Base-by-base conservation (phyloP, 2,797 vertebrate genomes). In the Gephyroberyx darwinii region DNA sequence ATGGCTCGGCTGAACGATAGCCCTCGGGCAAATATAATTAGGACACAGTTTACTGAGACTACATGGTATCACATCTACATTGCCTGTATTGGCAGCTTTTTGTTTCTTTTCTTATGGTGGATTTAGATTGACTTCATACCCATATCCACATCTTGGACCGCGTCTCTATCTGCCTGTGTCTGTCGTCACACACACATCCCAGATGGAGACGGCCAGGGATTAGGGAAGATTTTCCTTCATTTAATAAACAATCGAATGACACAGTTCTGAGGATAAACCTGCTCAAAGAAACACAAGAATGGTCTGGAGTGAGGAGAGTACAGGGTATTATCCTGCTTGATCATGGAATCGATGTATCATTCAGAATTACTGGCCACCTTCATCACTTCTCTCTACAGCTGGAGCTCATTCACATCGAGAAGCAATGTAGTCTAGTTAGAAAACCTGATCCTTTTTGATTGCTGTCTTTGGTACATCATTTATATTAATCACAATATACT, bases 161-260 rank as follows among this genome's bases (percentile, higher is more conserved):
- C 59, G 79, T 77, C 65, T 65, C 41, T 72, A 35, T 85, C 70
- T 72, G 53, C 72, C 52, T 80, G 61, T 71, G 71, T 86, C 75
- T 72, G 69, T 70, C 73, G 62, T 41, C 75, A 55, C 39, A 56
- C 70, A 48, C 66, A 73, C 58, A 22, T 72, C 81, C 87, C 92
- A 94, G 93, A 94, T 92, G 92, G 91, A 92, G 86, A 81, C 65
- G 54, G 66, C 70, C 59, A 26, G 30, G 90, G 93, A 93, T 94
- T 94, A 94, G 77, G 81, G 86, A 90, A 91, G 93, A 92, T 93
- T 93, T 92, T 86, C 86, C 86, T 90, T 88, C 86, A 88, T 92
- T 93, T 94, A 92, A 92, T 93, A 93, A 94, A 93, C 86, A 89
- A 90, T 86, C 80, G 83, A 84, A 82, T 92, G 92, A 85, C 89